Evolutionary conservation across 2,888 invertebrate species (phyloP), one percentile per base, ranked within the genome.

Genomic region (Halictus ligatus): DNA sequence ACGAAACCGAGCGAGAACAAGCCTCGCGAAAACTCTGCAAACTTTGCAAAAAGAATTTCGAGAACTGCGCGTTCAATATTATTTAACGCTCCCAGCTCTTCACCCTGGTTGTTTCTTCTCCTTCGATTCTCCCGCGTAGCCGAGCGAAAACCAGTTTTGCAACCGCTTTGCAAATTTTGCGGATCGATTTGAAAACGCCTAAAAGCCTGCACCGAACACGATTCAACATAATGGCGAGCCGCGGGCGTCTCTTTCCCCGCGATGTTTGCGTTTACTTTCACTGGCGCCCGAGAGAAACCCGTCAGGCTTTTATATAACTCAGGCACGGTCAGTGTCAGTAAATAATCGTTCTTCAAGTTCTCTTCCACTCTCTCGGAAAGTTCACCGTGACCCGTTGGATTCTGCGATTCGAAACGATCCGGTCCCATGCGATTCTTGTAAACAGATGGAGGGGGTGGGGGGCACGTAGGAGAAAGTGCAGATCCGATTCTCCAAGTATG

Each of bases 391-490:
- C 29, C 29, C 29, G 64, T 15, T 29, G 7, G 64, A 64, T 29
- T 15, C 25, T 35, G 64, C 25, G 29, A 64, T 64, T 64, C 7
- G 2, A 25, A 18, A 76, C 50, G 21, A 54, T 54, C 21, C n/a
- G 10, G 54, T 54, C 54, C 1, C 2, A n/a, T 21, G 54, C 21
- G 21, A 54, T 21, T 54, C 50, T 15, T 21, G 54, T 21, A 54
- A 67, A 75, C 18, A n/a, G 81, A 50, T 81, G 50, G 25, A 15
- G 54, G 15, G 15, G 13, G 21, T 13, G 67, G 64, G 72, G 40
- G 83, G 18, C 60, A 25, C 25, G 6, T 40, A 35, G 50, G 90
- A 87, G 90, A 90, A 90, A 90, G 89, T 86, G 43, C 58, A 35
- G 74, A 78, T 35, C 35, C 43, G 18, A 80, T 86, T 82, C 85